A percentile compares a stretch with the other conserved stretches of the same genome.
Conservation (phyloP, 2,113 vertebrate species). For the Pteropus alecto region DNA sequence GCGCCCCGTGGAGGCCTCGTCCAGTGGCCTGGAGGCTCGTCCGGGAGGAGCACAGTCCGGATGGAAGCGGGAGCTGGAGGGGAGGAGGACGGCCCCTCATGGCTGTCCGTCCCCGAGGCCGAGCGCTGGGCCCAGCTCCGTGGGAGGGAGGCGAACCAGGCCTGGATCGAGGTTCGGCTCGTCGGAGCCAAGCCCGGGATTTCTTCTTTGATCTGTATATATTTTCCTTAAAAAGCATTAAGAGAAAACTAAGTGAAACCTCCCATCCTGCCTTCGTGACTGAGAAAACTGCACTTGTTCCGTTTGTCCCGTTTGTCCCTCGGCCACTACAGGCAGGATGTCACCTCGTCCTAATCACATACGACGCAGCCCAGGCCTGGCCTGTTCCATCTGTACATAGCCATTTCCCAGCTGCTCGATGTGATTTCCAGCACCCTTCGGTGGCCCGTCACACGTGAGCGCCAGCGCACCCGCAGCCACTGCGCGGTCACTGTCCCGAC, state of each 20-base stretch:
- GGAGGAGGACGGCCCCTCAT: too few relatives aligned
- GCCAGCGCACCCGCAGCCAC: accelerated
- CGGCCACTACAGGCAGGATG: accelerated
- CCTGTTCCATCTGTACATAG: neutral
- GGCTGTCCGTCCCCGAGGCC: too few relatives aligned
- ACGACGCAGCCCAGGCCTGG: neutral
- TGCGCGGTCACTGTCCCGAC: too few relatives aligned
- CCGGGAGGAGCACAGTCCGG: too few relatives aligned
- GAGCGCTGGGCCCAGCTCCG: neutral
- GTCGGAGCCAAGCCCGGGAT: neutral
- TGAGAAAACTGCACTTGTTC: accelerated
- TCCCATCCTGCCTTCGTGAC: accelerated
- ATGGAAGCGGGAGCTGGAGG: too few relatives aligned
- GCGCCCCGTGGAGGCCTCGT: neutral
- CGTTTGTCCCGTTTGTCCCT: neutral
- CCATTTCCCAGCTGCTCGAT: neutral
- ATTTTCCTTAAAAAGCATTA: neutral
- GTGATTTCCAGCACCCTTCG: too few relatives aligned
- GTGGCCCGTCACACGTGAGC: neutral
- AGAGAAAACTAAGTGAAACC: neutral
- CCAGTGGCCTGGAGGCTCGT: neutral
- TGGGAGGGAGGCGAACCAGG: neutral
- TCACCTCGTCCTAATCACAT: accelerated
- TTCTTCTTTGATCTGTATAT: too few relatives aligned
- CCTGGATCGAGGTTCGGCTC: neutral